These are phyloP conservation scores for Drosophila truncata DNA, from an alignment of 1,140 invertebrate genomes.

Conservation along the genomic window DNA sequence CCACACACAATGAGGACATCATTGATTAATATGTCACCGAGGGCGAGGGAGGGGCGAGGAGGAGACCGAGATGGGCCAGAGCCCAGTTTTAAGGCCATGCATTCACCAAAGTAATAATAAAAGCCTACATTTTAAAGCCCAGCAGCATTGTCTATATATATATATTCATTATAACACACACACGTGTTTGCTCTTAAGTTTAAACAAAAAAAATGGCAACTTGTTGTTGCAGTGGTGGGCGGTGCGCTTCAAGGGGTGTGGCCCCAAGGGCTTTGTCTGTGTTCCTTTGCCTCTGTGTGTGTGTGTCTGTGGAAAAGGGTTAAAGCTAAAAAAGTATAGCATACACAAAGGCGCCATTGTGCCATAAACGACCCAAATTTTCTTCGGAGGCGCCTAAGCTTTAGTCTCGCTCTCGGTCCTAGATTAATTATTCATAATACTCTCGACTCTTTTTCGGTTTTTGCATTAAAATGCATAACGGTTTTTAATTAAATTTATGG, in stretches of 20 bases:
- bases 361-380: conserved; percentile 75
- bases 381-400: conserved; percentile 31
- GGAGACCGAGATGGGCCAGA: conserved; percentile 4
- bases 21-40: conserved; percentile 80
- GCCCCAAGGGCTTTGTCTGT: conserved; percentile 40
- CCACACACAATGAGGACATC: conserved; percentile 78
- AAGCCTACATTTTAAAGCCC: conserved; percentile 47
- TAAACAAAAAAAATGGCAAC: conserved; percentile 50
- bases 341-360: conserved; percentile 83
- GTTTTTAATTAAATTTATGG: conserved; percentile 64
- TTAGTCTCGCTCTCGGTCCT: conserved; percentile 22
- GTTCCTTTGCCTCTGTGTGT: conserved; percentile 8
- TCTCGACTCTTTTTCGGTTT: conserved; percentile 25
- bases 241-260: conserved; percentile 49
- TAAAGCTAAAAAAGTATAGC: conserved; percentile 78
- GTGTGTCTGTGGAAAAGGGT: conserved; percentile 50
- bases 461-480: conserved; percentile 72
- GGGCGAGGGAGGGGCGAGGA: conserved; percentile 13
- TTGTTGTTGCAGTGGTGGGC: conserved; percentile 72
- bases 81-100: conserved; percentile 47
- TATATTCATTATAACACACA: background rate
- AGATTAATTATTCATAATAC: conserved; percentile 80
- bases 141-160: conserved; percentile 23
- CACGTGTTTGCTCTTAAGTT: conserved; percentile 44
- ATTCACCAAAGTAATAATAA: conserved; percentile 48